phyloP scores from a whole-genome alignment of 2,113 vertebrate genomes.

The Gasterosteus aculeatus region DNA sequence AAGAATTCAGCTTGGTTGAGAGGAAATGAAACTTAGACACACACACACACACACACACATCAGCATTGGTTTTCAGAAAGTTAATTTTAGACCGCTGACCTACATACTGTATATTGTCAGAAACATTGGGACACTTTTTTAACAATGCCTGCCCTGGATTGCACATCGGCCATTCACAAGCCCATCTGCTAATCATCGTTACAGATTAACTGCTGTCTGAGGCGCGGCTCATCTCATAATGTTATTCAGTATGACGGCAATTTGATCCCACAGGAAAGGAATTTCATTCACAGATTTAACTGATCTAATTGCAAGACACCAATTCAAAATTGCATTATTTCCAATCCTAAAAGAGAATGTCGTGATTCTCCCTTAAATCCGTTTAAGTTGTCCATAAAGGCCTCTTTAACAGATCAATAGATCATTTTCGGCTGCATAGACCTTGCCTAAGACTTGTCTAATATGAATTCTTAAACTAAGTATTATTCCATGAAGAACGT shows the following conservation, averaged over 20 bases:
- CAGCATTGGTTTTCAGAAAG: constrained; percentile 3
- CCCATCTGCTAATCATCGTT: constrained; percentile 28
- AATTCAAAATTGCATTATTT: not conserved
- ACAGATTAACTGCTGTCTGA: constrained; percentile 8
- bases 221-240: constrained; percentile 11
- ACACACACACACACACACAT: constrained; percentile 11
- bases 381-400: no score
- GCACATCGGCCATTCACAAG: not conserved
- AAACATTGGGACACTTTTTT: not conserved
- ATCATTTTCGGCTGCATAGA: not conserved
- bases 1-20: constrained; percentile 52
- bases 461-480: not conserved
- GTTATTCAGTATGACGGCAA: not conserved
- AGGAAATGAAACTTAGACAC: constrained; percentile 60
- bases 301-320: not conserved
- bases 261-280: not conserved
- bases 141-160: constrained; percentile 22
- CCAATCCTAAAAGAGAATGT: not conserved
- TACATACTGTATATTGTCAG: constrained; percentile 38
- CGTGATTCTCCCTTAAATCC: no score
- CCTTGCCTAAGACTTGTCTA: not conserved
- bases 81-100: constrained; percentile 65
- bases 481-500: not conserved
- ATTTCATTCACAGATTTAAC: not conserved
- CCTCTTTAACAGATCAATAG: not conserved